Base-by-base conservation (phyloP, 2,888 invertebrate genomes). In the Nasonovia ribisnigri region DNA sequence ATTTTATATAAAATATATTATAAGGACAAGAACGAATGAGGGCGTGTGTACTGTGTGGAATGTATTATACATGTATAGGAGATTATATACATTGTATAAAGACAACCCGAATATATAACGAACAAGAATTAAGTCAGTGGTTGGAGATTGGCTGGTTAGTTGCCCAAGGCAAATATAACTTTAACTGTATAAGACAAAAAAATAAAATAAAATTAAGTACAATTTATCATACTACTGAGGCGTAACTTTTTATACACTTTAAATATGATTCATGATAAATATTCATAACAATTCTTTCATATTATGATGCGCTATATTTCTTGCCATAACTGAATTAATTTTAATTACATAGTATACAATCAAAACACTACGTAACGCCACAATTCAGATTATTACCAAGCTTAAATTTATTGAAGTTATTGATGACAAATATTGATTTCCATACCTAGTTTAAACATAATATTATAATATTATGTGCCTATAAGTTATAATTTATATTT, bases 191-290 rank as follows among this genome's bases (percentile, higher is more conserved):
- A 77, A 90, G n/a, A 43, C 26, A 29, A 46, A n/a, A 26, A 48
- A 46, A 90, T 67, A 26, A 48, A 46, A 90, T 67, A 46, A 90
- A 89, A 60, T 67, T 90, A 90, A 46, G 46, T 48, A 67, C 36
- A 67, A 90, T 67, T 29, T 29, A 90, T 67, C 67, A 48, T 48
- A 48, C 20, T 67, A 16, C 11, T 48, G 24, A 13, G 1, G n/a
- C 10, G n/a, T 43, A 29, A 67, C 8, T 90, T 67, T 67, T 77
- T 51, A 4, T 29, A 42, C 26, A 6, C 29, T 4, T 48, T 13
- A 36, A 90, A 77, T 67, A 77, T 29, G 77, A 67, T 46, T 48
- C 4, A 36, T 3, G 67, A 48, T n/a, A 20, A n/a, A 67, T 90
- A 46, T 46, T n/a, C 24, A 24, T 11, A 1, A 10, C 20, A 67